Conservation (phyloP, 2,888 invertebrate genomes). For the Pachycephus smyrnensis region DNA sequence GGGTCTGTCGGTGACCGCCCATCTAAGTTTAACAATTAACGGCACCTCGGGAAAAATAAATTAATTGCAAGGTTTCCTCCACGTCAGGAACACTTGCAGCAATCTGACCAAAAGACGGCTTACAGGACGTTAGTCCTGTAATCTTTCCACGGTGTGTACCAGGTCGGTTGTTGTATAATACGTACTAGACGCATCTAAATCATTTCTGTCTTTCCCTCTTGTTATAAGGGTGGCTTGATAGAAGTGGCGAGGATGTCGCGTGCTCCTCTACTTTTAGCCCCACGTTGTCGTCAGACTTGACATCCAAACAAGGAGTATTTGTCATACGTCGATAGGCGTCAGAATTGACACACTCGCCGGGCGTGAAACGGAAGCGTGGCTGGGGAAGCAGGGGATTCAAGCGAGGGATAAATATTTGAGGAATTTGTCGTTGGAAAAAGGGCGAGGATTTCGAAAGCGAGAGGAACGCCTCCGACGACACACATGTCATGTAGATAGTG, state of each 20-base stretch:
- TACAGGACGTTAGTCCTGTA: not conserved
- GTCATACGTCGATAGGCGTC: conserved; percentile 65
- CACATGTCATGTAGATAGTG: not conserved
- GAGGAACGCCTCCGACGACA: not conserved
- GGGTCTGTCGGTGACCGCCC: conserved; percentile 58
- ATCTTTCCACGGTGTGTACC: not conserved
- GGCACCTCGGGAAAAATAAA: conserved; percentile 60
- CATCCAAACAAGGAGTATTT: conserved; percentile 49
- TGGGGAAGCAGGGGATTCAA: conserved; percentile 35
- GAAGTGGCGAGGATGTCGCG: not conserved
- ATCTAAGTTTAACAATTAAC: conserved; percentile 68
- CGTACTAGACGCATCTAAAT: not conserved
- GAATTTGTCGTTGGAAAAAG: conserved; percentile 58
- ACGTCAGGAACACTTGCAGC: conserved; percentile 52
- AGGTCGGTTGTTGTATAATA: not conserved
- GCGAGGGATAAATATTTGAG: conserved; percentile 65
- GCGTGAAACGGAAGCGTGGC: conserved; percentile 56
- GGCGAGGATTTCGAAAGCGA: conserved; percentile 32
- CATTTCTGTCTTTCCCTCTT: not conserved
- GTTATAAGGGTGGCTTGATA: not conserved
- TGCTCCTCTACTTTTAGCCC: not conserved
- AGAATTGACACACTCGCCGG: conserved; percentile 59
- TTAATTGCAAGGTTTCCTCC: conserved; percentile 54
- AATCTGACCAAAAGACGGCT: not conserved
- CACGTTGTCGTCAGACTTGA: not conserved